Base-by-base conservation (phyloP, 1,140 invertebrate species). In the Bombus pyrosoma region DNA sequence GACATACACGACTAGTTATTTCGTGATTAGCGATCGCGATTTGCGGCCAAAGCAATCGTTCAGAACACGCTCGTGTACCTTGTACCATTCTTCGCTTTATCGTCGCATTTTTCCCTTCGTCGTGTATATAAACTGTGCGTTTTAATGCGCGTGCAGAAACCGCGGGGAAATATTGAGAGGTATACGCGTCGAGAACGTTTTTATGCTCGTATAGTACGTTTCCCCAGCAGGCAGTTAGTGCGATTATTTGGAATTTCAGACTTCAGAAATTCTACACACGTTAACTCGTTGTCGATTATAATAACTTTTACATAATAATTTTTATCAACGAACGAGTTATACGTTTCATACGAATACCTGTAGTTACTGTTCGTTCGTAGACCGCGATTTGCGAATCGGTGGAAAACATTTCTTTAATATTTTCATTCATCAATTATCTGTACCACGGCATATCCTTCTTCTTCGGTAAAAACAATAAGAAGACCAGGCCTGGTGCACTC, bases 11-110 rank as follows among this genome's bases (percentile, higher is more conserved):
- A 47, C 87, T 64, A 87, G 87, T 83, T 88, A 83, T 72, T 88
- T 85, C 86, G 75, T 57, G 87, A 88, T 88, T 80, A 87, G 86
- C 76, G 72, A 87, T 87, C 77, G 86, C 87, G 85, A 88, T 87
- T 88, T 87, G 73, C 57, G 79, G 37, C 34, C 78, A 47, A 43
- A 39, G 81, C 86, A 80, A 80, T 87, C 64, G 71, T 66, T 62
- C 75, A 74, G 86, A 87, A 18, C 81, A 90, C 83, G 41, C 77
- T 79, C 59, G 76, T 68, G 39, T 78, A 59, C 71, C 76, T 74
- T 80, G 83, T 59, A 66, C 76, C 62, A 87, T 87, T 88, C 87
- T 87, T 88, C 87, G 59, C 80, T 83, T 83, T 87, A 79, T 83
- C 86, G 73, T 37, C 39, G 47, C 32, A 39, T 53, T 71, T 81